Base-by-base conservation (phyloP, 2,113 vertebrate species). In the Rhea americana region DNA sequence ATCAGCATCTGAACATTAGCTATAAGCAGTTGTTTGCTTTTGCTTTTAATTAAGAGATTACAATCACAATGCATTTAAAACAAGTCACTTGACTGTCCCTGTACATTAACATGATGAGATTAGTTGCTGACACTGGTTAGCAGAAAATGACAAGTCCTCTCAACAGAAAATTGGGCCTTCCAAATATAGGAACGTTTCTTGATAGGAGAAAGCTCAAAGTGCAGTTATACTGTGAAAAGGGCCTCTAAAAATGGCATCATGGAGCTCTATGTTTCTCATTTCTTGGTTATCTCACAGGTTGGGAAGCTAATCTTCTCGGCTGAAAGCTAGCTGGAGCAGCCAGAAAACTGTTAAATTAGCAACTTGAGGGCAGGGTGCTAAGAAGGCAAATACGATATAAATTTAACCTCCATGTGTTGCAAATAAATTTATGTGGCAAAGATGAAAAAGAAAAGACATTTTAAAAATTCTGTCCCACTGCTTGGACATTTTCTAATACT, bases 31-130 rank as follows among this genome's bases (percentile, higher is more conserved):
- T 71, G 43, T 82, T 93, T 73, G 59, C 41, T 73, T 96, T 86
- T 87, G 50, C 15, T 96, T 79, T 94, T 79, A 77, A 73, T 85
- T 95, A 95, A 80, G 48, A 87, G 32, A 45, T 71, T 68, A 77
- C 37, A 93, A 87, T 87, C 75, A 88, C 19, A 82, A 59, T 20
- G 85, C 85, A 95, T 95, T 96, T 89, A 94, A 95, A 87, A 51
- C 32, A 89, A 93, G 20, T 73, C 75, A 94, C 10, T 90, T 90
- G 55, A 72, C 35, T 89, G 70, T 89, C 50, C 43, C 67, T 25
- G 62, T 26, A 71, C 4, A 79, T 91, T 91, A 96, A 62, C 68
- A 76, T 48, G 32, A 93, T 3, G 28, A 91, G 53, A 95, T 82
- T 58, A 77, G 59, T 26, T 74, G 72, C 66, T 78, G 58, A 45